These are phyloP conservation scores for Sternarchorhynchus goeldii DNA, from an alignment of 2,797 vertebrate species.

Conservation along the genomic window DNA sequence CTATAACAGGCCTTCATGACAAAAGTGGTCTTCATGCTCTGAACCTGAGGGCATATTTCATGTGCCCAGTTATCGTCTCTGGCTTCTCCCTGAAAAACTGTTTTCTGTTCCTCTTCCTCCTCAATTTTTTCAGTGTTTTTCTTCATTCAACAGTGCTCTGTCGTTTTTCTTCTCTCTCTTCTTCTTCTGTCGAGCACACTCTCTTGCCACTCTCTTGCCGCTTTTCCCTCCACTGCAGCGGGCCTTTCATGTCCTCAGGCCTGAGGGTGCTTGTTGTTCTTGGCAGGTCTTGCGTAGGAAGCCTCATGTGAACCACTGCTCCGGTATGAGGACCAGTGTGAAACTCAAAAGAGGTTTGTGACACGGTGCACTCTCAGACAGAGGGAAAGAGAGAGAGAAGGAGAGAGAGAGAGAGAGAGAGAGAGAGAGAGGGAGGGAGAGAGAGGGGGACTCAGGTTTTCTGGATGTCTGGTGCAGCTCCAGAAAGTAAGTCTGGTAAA, in stretches of 20 bases:
- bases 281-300: conserved; percentile 46
- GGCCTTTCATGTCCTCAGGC: conserved; percentile 35
- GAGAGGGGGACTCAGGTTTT: conserved; percentile 22
- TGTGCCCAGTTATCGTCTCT: conserved; percentile 28
- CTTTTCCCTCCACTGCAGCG: conserved; percentile 21
- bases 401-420: conserved; percentile 11
- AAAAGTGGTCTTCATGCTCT: conserved; percentile 27
- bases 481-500: conserved; percentile 12
- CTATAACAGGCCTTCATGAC: conserved; percentile 16
- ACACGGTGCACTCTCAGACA: conserved; percentile 6
- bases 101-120: conserved; percentile 41
- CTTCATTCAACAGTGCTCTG: conserved; percentile 11
- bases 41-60: conserved; percentile 17
- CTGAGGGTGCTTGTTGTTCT: conserved; percentile 50
- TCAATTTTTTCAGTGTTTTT: conserved; percentile 8
- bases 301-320: conserved; percentile 51
- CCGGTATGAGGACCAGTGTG: conserved; percentile 47
- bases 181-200: conserved; percentile 2
- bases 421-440: conserved; percentile 6
- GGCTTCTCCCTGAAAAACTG: conserved; percentile 37
- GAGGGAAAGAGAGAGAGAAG: background rate
- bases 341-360: conserved; percentile 41
- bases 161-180: conserved; percentile 21
- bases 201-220: conserved; percentile 2
- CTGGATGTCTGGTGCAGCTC: background rate